These are phyloP conservation scores for Armadillidium nasatum DNA, from an alignment of 1,140 invertebrate species.

Conservation along the genomic window DNA sequence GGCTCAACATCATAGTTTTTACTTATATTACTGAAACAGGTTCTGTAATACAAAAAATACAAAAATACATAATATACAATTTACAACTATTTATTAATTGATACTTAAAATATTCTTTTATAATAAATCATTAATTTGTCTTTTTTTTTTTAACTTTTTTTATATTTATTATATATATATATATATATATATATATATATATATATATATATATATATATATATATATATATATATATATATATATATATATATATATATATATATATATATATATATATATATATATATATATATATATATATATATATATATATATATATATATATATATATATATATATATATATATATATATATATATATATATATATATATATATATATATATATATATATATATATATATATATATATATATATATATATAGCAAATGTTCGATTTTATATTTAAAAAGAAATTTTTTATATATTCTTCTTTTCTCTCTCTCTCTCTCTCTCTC, in stretches of 20 bases:
- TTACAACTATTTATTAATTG: too few relatives aligned
- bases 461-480: too few relatives aligned
- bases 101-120: too few relatives aligned
- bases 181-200: background rate
- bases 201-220: slow-evolving; percentile 6
- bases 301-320: too few relatives aligned
- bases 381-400: background rate
- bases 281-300: slow-evolving; percentile 6
- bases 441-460: background rate
- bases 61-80: too few relatives aligned
- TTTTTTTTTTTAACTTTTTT: background rate
- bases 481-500: background rate
- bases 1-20: too few relatives aligned
- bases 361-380: slow-evolving; percentile 6
- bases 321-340: too few relatives aligned
- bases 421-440: too few relatives aligned
- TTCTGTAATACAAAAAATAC: too few relatives aligned
- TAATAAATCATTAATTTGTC: too few relatives aligned
- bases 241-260: slow-evolving; percentile 6
- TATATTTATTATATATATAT: background rate
- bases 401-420: background rate
- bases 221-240: slow-evolving; percentile 6
- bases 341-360: too few relatives aligned
- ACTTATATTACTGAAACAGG: too few relatives aligned
- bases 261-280: slow-evolving; percentile 6